A percentile compares a stretch with the other conserved stretches of the same genome.
phyloP scores from a whole-genome alignment of 2,888 invertebrate species.

The Cantharis flavilabris region DNA sequence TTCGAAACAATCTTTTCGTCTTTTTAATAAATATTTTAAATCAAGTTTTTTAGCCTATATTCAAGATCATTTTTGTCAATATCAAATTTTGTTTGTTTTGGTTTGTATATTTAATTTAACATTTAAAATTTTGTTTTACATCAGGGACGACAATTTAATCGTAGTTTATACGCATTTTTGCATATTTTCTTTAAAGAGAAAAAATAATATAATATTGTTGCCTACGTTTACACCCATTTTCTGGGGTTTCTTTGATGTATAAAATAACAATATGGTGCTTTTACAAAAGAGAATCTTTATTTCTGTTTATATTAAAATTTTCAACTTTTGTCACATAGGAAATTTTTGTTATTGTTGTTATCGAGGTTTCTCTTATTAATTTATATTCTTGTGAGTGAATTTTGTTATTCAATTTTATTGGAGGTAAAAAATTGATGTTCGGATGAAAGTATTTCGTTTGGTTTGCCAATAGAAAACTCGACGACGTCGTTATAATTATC shows the following conservation, averaged over 20 bases:
- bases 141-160: background rate
- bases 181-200: conserved; percentile 1
- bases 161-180: background rate
- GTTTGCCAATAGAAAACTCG: background rate
- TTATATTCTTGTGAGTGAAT: background rate
- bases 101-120: background rate
- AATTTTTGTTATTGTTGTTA: background rate
- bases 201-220: background rate
- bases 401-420: background rate
- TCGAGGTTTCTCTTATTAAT: background rate
- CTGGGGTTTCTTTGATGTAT: conserved; percentile 16
- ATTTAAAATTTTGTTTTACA: background rate
- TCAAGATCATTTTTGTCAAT: no score
- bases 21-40: no score
- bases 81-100: no score
- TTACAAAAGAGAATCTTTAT: conserved; percentile 5
- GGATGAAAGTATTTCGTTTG: background rate
- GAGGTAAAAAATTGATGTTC: background rate
- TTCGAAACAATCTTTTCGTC: no score
- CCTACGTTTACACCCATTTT: conserved; percentile 7
- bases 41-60: no score
- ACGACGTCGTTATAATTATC: background rate
- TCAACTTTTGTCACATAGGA: background rate
- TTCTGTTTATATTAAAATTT: background rate
- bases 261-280: conserved; percentile 2